Evolutionary conservation across 2,113 vertebrate genomes (phyloP).

Genomic region (Poecile atricapillus): DNA sequence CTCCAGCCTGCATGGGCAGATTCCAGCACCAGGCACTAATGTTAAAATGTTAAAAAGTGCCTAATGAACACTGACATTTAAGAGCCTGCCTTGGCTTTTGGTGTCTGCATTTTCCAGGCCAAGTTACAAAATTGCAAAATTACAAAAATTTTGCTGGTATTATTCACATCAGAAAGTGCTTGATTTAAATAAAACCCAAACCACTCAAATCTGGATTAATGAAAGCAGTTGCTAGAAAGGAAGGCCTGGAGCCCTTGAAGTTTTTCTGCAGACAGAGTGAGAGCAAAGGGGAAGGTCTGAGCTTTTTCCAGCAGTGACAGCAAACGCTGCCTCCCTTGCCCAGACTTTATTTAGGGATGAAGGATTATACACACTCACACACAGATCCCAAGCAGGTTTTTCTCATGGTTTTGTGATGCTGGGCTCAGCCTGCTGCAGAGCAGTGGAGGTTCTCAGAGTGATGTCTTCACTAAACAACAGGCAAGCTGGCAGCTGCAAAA

Average conservation of each 20-base stretch:
- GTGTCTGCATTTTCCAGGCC: conserved; percentile 4
- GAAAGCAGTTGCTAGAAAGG: conserved; percentile 41
- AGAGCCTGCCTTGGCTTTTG: conserved; percentile 24
- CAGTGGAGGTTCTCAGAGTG: accelerated
- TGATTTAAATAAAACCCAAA: not conserved
- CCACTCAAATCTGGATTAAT: conserved; percentile 1
- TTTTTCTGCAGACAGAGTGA: not conserved
- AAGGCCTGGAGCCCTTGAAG: not conserved
- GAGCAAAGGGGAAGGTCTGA: not conserved
- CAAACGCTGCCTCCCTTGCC: not conserved
- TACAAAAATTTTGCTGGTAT: not conserved
- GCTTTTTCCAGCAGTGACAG: not conserved
- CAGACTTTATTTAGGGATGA: not conserved
- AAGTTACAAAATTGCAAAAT: not conserved
- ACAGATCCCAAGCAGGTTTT: not conserved
- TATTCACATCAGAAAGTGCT: conserved; percentile 43
- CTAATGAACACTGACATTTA: not conserved
- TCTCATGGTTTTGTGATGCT: not conserved
- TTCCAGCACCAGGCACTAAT: conserved; percentile 29
- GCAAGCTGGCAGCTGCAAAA: not conserved
- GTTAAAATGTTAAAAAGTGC: not conserved
- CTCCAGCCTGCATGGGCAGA: conserved; percentile 56
- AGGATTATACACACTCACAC: not conserved
- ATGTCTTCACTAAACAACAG: not conserved
- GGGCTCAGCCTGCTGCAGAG: not conserved